These are phyloP conservation scores for Dioctria linearis DNA, from an alignment of 2,888 invertebrate species.

Conservation along the genomic window DNA sequence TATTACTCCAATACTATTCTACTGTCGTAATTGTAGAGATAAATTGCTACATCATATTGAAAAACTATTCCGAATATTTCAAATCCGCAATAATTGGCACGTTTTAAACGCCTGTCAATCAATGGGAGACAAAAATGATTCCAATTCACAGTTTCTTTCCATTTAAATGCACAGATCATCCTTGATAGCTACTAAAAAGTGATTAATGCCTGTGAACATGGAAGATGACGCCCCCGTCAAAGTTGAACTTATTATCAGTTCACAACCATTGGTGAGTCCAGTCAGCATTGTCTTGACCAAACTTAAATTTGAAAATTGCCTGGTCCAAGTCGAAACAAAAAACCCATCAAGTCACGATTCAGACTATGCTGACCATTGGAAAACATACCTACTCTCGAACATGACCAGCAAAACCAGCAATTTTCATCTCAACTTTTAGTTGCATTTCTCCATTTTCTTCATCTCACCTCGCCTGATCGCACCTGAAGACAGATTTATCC, in stretches of 20 bases:
- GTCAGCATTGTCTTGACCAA: background rate
- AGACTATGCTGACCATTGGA: slow-evolving; percentile 32
- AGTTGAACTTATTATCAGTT: slow-evolving; percentile 6
- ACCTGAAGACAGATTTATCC: slow-evolving; percentile 20
- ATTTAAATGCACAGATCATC: background rate
- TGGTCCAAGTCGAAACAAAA: slow-evolving; percentile 28
- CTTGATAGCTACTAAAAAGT: slow-evolving; percentile 11
- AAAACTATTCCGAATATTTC: too few species aligned
- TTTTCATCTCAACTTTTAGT: slow-evolving; percentile 32
- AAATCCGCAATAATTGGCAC: too few species aligned
- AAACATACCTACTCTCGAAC: slow-evolving; percentile 10
- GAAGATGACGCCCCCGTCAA: slow-evolving; percentile 21
- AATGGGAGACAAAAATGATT: background rate
- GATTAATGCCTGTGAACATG: slow-evolving; percentile 1
- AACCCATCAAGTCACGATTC: slow-evolving; percentile 43
- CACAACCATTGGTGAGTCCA: background rate
- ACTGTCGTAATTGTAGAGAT: too few species aligned
- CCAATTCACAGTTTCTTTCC: background rate
- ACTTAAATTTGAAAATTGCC: slow-evolving; percentile 46
- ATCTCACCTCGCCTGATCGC: slow-evolving; percentile 17
- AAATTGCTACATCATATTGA: too few species aligned
- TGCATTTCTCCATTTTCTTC: slow-evolving; percentile 46
- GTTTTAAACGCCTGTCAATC: background rate
- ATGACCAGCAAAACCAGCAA: slow-evolving; percentile 41
- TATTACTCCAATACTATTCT: too few species aligned